Base-by-base conservation (phyloP, 2,888 invertebrate species). In the Rhyacophila evoluta region DNA sequence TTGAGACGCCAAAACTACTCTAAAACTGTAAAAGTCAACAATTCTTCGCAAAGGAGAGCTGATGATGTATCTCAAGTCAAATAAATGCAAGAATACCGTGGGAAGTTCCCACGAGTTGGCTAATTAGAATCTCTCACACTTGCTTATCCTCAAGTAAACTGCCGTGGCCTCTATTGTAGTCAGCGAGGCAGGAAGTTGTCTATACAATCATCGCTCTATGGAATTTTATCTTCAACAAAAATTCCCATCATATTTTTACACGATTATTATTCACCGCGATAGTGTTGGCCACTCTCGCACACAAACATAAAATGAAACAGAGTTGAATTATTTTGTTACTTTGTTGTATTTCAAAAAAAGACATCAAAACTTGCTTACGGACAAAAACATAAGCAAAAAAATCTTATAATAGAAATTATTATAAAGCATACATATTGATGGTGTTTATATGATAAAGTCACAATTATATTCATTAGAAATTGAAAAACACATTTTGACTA, bases 61-160 rank as follows among this genome's bases (percentile, higher is more conserved):
- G 41, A 19, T 41, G 41, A 41, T 41, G 15, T 41, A 19, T 25
- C 55, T 55, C 10, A 55, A 55, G 55, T 55, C 70, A 77, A 39
- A 73, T 70, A 73, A 71, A 74, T 55, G 74, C 70, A 39, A 72
- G 78, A 79, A 75, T 55, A 70, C 71, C 73, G 81, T 82, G 82
- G 77, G 82, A 82, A 81, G 25, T 79, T 82, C 82, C 82, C 82
- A 82, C 82, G 81, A 37, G 39, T 72, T 41, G 75, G 76, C 78
- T 81, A 81, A 82, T 80, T 80, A 82, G 80, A 80, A 80, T 80
- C 80, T 79, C 82, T 80, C 75, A 80, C 82, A 80, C 80, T 82
- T 79, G 80, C 68, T 74, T 77, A 71, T 71, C 76, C 78, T 75
- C 79, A 28, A 74, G 75, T 68, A 69, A 76, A 76, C 73, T 78